phyloP scores from a whole-genome alignment of 1,140 invertebrate genomes.

The Delia radicum region DNA sequence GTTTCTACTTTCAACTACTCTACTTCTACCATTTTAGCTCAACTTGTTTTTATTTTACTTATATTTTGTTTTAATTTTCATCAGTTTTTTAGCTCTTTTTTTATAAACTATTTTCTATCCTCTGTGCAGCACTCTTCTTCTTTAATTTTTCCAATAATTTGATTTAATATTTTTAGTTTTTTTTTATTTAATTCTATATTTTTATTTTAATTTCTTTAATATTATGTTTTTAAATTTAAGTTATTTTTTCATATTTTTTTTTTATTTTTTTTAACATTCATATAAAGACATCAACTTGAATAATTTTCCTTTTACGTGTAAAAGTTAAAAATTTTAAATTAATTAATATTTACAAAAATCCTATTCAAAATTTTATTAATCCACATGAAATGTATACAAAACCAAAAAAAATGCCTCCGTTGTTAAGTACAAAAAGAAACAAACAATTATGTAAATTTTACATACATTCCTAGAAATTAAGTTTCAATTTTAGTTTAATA shows the following conservation, averaged over 20 bases:
- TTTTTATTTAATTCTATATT: background rate
- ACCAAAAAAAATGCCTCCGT: background rate
- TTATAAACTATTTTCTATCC: background rate
- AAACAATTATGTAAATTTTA: background rate
- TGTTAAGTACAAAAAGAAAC: background rate
- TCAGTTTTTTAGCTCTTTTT: background rate
- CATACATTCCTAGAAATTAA: background rate
- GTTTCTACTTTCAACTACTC: background rate
- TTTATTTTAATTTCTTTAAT: background rate
- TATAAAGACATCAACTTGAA: slow-evolving; percentile 17
- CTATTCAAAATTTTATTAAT: slow-evolving; percentile 1
- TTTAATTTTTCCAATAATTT: background rate
- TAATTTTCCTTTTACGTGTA: slow-evolving; percentile 3
- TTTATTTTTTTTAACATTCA: background rate
- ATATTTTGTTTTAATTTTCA: background rate
- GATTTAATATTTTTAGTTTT: background rate
- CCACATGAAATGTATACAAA: background rate
- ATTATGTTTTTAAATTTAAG: background rate
- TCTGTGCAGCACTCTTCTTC: slow-evolving; percentile 7
- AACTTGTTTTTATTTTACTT: background rate
- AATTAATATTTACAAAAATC: background rate
- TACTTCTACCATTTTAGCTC: background rate
- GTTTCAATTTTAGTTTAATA: background rate
- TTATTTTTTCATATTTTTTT: slow-evolving; percentile 5
- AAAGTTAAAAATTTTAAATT: background rate